These are phyloP conservation scores for Dorcus parallelipipedus DNA, from an alignment of 2,888 invertebrate species.

Conservation along the genomic window DNA sequence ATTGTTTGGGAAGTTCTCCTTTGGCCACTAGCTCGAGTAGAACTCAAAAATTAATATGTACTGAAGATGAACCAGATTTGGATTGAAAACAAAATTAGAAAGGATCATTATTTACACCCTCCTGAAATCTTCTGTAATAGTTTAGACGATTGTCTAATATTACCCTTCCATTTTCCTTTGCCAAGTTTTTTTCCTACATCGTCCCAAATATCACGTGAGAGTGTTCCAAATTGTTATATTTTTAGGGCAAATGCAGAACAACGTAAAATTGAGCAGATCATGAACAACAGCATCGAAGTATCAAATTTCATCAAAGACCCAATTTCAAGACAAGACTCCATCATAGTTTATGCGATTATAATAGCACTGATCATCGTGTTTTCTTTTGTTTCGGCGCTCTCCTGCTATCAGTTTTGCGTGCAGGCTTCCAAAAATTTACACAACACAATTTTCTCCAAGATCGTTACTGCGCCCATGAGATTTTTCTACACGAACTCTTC, in stretches of 20 bases:
- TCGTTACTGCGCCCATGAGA: conserved; percentile 61
- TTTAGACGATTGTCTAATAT: too few species aligned
- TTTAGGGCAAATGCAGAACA: conserved; percentile 21
- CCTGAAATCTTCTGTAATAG: too few species aligned
- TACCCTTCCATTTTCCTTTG: too few species aligned
- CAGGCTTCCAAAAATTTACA: conserved; percentile 57
- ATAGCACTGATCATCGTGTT: conserved; percentile 43
- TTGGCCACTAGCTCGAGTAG: too few species aligned
- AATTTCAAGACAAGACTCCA: conserved; percentile 30
- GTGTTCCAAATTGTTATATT: too few species aligned
- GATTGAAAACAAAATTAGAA: too few species aligned
- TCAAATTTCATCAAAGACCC: conserved; percentile 4
- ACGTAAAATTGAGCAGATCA: neutral
- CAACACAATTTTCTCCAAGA: conserved; percentile 52
- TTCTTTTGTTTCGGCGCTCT: conserved; percentile 49
- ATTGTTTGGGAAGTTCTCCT: too few species aligned
- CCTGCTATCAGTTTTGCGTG: conserved; percentile 55
- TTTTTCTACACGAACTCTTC: conserved; percentile 70
- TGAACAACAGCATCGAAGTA: neutral
- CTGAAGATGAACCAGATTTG: too few species aligned
- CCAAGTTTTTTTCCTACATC: too few species aligned
- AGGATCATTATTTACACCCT: too few species aligned
- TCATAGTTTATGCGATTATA: conserved; percentile 43
- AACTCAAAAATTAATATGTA: too few species aligned
- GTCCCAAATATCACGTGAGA: too few species aligned